Evolutionary conservation across 2,113 vertebrate genomes (phyloP).

Genomic region (Polyodon spathula): DNA sequence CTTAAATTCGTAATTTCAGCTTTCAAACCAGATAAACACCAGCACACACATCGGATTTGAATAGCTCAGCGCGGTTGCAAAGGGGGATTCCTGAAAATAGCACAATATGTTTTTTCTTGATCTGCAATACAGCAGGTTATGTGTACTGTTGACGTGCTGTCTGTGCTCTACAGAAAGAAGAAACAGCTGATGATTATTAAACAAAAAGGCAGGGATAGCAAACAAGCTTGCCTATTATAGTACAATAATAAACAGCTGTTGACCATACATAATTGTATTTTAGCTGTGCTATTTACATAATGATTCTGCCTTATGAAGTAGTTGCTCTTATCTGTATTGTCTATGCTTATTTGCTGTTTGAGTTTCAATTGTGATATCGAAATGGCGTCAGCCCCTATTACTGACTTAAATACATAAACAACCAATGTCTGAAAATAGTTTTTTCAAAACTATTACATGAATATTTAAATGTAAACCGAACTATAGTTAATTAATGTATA

Average conservation of each 20-base stretch:
- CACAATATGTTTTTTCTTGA: constrained; percentile 7
- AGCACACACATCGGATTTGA: too few relatives aligned
- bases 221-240: too few relatives aligned
- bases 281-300: too few relatives aligned
- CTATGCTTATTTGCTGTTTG: background rate
- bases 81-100: constrained; percentile 7
- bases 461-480: too few relatives aligned
- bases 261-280: too few relatives aligned
- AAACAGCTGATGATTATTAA: background rate
- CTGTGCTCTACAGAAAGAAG: background rate
- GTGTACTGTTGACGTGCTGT: background rate
- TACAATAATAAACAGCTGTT: too few relatives aligned
- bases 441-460: background rate
- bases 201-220: too few relatives aligned
- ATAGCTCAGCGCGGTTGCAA: background rate
- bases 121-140: background rate
- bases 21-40: background rate
- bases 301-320: background rate
- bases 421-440: constrained; percentile 7
- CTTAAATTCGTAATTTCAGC: background rate
- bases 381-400: constrained; percentile 65
- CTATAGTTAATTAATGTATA: too few relatives aligned
- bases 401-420: constrained; percentile 30
- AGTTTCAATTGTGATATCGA: constrained; percentile 33
- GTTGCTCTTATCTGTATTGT: constrained; percentile 5